Base-by-base conservation (phyloP, 1,140 invertebrate species). In the Aradophagus sp. region DNA sequence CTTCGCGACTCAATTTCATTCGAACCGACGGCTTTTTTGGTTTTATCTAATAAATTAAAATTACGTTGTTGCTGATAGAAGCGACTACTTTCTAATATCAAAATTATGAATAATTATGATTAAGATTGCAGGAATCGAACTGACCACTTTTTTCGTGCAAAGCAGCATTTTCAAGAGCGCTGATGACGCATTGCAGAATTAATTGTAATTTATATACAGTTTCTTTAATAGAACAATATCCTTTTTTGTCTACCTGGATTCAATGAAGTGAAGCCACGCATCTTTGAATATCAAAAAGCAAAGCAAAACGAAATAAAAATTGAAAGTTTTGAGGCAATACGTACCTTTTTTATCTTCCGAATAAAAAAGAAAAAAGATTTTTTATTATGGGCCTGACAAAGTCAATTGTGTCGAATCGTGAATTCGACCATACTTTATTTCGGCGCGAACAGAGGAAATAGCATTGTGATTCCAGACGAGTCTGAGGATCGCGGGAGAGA, bases 401-500 rank as follows among this genome's bases (percentile, higher is more conserved):
- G 41, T 35, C 34, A 59, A 53, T 47, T 26, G 20, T 52, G 48
- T 53, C 20, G 27, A 27, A 26, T 39, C 36, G 41, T 61, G 48
- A 44, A 53, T 48, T 73, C 14, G 55, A 39, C 23, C 52, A 45
- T 52, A 26, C 15, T 48, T 61, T 55, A 55, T 67, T 67, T 67
- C 47, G 50, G 62, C 61, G 32, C 31, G 56, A 67, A 58, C 55
- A 53, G 62, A 63, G 56, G 45, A 73, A 61, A 62, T 63, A 39
- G 29, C 48, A 79, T 81, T 81, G 76, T 74, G 55, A 81, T 80
- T 80, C 77, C 74, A 81, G 73, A 77, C 79, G 77, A 75, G 78
- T 79, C 72, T 62, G 23, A 41, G 41, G 48, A 56, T 41, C 16
- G 32, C 47, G 26, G 4, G 50, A 34, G 50, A 34, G 59, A 72